Evolutionary conservation across 64 coral and sea anemone genomes (phyloP).

Genomic region (Stichodactyla helianthus): DNA sequence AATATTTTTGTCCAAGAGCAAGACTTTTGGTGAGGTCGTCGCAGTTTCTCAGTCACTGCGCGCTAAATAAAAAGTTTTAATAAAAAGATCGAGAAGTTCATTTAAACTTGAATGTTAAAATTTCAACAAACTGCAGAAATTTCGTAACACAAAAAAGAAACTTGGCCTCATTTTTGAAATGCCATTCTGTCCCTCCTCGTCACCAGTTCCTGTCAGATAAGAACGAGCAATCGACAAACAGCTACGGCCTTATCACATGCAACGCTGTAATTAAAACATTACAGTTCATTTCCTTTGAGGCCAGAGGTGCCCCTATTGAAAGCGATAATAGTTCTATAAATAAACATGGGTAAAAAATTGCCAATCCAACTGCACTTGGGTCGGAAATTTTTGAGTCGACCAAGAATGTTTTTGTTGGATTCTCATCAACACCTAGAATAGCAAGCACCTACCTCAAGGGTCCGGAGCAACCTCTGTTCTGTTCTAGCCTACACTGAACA

Average conservation of each 20-base stretch:
- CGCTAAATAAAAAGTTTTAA: too few species aligned
- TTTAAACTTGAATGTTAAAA: background rate
- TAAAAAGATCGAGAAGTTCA: too few species aligned
- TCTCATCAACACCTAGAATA: too few species aligned
- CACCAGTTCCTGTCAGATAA: conserved; percentile 14
- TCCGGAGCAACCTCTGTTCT: too few species aligned
- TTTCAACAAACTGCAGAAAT: background rate
- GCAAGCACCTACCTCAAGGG: too few species aligned
- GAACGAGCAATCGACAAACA: background rate
- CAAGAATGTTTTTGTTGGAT: too few species aligned
- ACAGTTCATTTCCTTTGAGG: conserved; percentile 3
- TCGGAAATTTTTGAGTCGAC: background rate
- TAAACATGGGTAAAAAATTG: background rate
- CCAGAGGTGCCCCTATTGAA: conserved; percentile 2
- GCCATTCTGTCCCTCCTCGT: background rate
- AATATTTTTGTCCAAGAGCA: background rate
- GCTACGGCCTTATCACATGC: background rate
- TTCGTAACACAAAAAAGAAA: background rate
- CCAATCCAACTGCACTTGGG: background rate
- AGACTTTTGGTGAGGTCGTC: background rate
- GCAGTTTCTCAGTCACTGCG: too few species aligned
- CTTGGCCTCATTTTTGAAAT: background rate
- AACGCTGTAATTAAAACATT: background rate
- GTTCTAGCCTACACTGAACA: background rate
- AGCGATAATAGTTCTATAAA: conserved; percentile 7